Percentiles rank a stretch among this genome's conserved stretches.
Evolutionary conservation across 2,113 vertebrate genomes (phyloP).

Genomic region (Esox niger): DNA sequence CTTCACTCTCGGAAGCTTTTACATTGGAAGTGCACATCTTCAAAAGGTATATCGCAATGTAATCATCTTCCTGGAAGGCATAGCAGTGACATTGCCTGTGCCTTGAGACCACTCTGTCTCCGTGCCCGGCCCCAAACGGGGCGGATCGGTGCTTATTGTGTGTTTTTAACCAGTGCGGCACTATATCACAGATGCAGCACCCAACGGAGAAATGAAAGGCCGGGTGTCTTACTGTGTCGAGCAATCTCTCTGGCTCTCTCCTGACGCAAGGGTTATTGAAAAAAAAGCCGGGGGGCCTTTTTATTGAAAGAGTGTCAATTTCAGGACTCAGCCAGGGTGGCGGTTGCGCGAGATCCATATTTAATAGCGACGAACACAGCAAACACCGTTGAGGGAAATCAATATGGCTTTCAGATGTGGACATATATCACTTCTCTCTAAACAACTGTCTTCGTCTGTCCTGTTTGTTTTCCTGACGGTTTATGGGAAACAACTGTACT

Average conservation of each 20-base stretch:
- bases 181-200: conserved; percentile 29
- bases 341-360: conserved; percentile 67
- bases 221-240: conserved; percentile 34
- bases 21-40: conserved; percentile 9
- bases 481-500: neutral
- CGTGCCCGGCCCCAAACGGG: neutral
- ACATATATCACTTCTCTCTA: conserved; percentile 64
- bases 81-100: neutral
- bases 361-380: conserved; percentile 71
- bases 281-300: conserved; percentile 44
- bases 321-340: conserved; percentile 64
- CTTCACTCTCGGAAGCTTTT: conserved; percentile 29
- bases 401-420: conserved; percentile 68
- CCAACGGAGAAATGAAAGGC: conserved; percentile 45
- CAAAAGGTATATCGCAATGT: neutral
- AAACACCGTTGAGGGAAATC: conserved; percentile 73
- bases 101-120: neutral
- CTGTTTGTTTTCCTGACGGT: conserved; percentile 46
- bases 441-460: conserved; percentile 51
- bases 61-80: neutral
- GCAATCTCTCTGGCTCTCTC: conserved; percentile 38
- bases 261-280: conserved; percentile 60
- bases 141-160: neutral
- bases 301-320: conserved; percentile 69
- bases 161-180: conserved; percentile 23